Conservation (phyloP, 2,113 vertebrate species). For the Coracopsis vasa region DNA sequence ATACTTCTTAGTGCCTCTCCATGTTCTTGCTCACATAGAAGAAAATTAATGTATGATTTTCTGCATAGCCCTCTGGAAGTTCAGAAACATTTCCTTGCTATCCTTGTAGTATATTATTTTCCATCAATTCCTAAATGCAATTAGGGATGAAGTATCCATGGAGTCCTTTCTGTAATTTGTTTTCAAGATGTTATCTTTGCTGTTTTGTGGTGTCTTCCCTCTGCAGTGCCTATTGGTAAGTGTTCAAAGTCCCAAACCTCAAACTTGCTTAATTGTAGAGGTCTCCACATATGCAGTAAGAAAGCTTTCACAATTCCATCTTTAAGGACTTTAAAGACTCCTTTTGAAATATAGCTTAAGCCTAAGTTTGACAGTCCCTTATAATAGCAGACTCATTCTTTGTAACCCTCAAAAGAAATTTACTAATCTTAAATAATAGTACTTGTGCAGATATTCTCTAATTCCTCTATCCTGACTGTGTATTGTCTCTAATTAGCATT, state of each 20-base stretch:
- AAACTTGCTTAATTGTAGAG: not conserved
- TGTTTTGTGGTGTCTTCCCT: not conserved
- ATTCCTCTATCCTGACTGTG: constrained; percentile 7
- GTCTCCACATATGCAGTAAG: not conserved
- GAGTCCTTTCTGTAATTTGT: not conserved
- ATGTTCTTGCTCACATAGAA: not conserved
- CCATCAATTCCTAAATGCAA: not conserved
- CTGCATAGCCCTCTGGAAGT: not conserved
- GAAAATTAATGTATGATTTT: not conserved
- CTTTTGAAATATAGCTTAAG: constrained; percentile 7
- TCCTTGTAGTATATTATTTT: not conserved
- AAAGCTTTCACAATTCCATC: not conserved
- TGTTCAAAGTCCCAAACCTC: not conserved
- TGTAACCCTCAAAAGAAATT: constrained; percentile 15
- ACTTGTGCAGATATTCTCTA: constrained; percentile 8
- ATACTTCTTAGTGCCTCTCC: not conserved
- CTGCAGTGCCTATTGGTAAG: not conserved
- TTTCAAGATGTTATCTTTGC: not conserved
- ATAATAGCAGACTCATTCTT: constrained; percentile 25
- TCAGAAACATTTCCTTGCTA: not conserved
- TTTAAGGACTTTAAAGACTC: not conserved
- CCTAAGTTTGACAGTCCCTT: not conserved
- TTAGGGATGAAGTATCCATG: not conserved
- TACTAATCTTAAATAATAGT: constrained; percentile 60
- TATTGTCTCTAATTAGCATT: constrained; percentile 60